A percentile compares a stretch with the other conserved stretches of the same genome.
Conservation (phyloP, 2,888 invertebrate species). For the Alcis repandata region DNA sequence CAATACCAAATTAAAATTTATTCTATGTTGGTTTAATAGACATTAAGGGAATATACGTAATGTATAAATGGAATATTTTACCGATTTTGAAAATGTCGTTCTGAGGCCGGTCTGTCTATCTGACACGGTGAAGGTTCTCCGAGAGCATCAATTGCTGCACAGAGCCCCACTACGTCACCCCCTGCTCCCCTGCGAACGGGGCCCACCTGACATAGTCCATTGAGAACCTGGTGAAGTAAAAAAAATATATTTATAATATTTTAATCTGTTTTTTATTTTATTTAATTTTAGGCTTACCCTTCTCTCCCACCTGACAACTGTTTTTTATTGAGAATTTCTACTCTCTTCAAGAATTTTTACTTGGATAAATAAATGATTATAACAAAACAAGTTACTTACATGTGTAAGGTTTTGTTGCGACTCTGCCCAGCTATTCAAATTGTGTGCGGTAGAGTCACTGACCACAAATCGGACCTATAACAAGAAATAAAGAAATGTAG, state of each 20-base stretch:
- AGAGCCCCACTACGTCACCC: slow-evolving; percentile 92
- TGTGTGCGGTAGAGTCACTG: slow-evolving; percentile 94
- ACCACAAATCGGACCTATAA: slow-evolving; percentile 93
- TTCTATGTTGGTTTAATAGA: no score
- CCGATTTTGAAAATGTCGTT: slow-evolving; percentile 77
- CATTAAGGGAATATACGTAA: no score
- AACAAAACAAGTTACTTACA: slow-evolving; percentile 86
- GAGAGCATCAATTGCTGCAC: slow-evolving; percentile 94
- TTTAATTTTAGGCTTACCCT: no score
- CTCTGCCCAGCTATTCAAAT: slow-evolving; percentile 94
- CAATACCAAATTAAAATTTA: no score
- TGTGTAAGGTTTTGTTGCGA: slow-evolving; percentile 95
- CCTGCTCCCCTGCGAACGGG: slow-evolving; percentile 88
- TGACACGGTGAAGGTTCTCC: slow-evolving; percentile 94
- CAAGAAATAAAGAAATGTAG: slow-evolving; percentile 63
- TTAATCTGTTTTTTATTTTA: no score
- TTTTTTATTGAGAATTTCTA: no score
- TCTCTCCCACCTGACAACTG: no score
- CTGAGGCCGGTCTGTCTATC: slow-evolving; percentile 74
- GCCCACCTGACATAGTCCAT: slow-evolving; percentile 93
- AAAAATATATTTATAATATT: slow-evolving; percentile 10
- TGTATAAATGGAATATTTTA: slow-evolving; percentile 42
- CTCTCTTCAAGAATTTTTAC: background rate
- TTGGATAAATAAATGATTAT: no score
- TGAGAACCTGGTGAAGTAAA: slow-evolving; percentile 88